Conservation (phyloP, 2,888 invertebrate genomes). For the Malacosoma neustria region DNA sequence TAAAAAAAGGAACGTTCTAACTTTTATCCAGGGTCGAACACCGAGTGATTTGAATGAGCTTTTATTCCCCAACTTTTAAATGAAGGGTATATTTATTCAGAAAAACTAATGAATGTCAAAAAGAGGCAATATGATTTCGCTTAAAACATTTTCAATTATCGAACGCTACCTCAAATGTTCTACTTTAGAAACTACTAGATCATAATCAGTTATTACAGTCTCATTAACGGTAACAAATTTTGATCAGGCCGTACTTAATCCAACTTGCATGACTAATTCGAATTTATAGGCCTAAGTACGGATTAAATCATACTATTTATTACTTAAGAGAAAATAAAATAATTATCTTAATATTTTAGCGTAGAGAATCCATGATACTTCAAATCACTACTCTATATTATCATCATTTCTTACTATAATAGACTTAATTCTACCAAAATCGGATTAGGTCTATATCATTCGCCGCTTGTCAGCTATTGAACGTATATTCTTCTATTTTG, state of each 20-base stretch:
- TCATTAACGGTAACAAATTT: not conserved
- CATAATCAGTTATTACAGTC: not conserved
- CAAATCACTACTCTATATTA: not conserved
- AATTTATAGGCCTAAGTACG: not conserved
- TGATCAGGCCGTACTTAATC: not conserved
- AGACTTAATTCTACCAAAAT: not conserved
- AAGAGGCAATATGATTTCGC: conserved; percentile 35
- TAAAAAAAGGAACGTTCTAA: conserved; percentile 35
- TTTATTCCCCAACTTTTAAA: conserved; percentile 48
- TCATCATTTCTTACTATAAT: not conserved
- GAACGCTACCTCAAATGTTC: not conserved
- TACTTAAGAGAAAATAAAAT: not conserved
- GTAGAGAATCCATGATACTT: not conserved
- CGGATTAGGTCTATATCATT: not conserved
- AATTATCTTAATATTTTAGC: not conserved
- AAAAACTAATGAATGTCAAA: conserved; percentile 63
- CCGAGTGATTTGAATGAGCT: conserved; percentile 63
- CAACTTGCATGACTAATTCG: not conserved
- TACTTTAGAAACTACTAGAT: not conserved
- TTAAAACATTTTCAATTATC: conserved; percentile 13
- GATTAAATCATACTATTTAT: not conserved
- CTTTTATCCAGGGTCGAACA: conserved; percentile 50
- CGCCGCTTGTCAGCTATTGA: not conserved
- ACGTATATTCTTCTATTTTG: not conserved
- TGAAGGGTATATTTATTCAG: conserved; percentile 34